Evolutionary conservation across 2,113 vertebrate genomes (phyloP), one percentile per base, ranked within the genome.

Genomic region (Apteryx owenii): DNA sequence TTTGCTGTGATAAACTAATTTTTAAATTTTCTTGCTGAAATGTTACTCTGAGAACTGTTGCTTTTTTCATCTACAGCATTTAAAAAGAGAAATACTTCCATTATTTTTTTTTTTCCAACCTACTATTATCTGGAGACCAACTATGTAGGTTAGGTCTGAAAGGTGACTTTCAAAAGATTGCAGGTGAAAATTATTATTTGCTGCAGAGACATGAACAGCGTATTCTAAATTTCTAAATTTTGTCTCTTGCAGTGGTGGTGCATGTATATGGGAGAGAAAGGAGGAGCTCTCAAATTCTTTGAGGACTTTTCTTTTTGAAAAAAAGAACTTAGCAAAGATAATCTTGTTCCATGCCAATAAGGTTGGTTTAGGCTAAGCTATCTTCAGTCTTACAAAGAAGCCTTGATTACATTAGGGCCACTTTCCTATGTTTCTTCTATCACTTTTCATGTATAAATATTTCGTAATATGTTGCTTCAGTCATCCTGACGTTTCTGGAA

Each of bases 381-480:
- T 62, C 62, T 85, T 91, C 20, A 6, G 44, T 61, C 20, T 75
- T 82, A 51, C 3, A 76, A 80, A 80, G 58, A 91, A 76, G 31
- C 22, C 4, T 10, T 85, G n/a, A 53, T 48, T 77, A 10, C 44
- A 31, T 61, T 88, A 54, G 23, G 60, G 19, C 51, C 15, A 60
- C 54, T 70, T 84, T 68, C 40, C 56, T 87, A n/a, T n/a, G 46
- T 54, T 46, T 33, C 26, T 68, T 84, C 56, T 66, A 15, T 69
- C 9, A 42, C 28, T 88, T 93, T 48, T 65, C 66, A 80, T 93
- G 26, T 73, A 33, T 69, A 83, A 92, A 23, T 95, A 58, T 62
- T 83, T 94, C 75, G 73, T 80, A 83, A 56, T 83, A 77, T 12
- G 3, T 18, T 91, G 46, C 56, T 91, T 87, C 42, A 72, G n/a